Evolutionary conservation across 2,888 invertebrate genomes (phyloP), one percentile per base, ranked within the genome.

Genomic region (Conistra vaccinii): DNA sequence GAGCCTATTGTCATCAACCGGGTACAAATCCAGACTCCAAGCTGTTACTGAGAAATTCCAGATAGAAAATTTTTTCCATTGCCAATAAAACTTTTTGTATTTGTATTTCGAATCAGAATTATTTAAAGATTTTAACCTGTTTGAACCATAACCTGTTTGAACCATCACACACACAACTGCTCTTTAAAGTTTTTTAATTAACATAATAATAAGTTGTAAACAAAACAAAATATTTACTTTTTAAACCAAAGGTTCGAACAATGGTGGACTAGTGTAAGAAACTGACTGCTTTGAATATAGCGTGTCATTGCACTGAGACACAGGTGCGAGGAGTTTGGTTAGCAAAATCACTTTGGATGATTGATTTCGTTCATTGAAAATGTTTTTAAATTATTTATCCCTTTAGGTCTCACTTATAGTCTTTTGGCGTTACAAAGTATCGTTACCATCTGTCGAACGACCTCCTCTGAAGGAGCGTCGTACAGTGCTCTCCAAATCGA

Each of bases 211-310:
- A 75, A 79, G 51, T 77, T 70, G 67, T 79, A 72, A 86, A 85
- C 72, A 86, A 85, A 86, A 81, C 65, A 78, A 76, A 67, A 78
- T 86, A 77, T 87, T 87, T 83, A 83, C 83, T 86, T 85, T 77
- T 75, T 61, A 80, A 87, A 87, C 68, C 45, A 69, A 78, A 78
- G 70, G 76, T 76, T 74, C n/a, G 70, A 77, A 83, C 85, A 87
- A 86, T 84, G 75, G 87, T 23, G 60, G 75, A 86, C 83, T 84
- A 73, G 87, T 23, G 60, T 73, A 73, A 66, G 57, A 69, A 57
- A 67, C 58, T 26, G 68, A 85, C 67, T 78, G 78, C 73, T 85
- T 86, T 76, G 74, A 85, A 86, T 86, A 85, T 73, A 72, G 73
- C 85, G 71, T 87, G 78, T 87, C 87, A 87, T 84, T 85, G 86